phyloP scores from a whole-genome alignment of 2,888 invertebrate genomes.

The Blastobasis lacticolella region DNA sequence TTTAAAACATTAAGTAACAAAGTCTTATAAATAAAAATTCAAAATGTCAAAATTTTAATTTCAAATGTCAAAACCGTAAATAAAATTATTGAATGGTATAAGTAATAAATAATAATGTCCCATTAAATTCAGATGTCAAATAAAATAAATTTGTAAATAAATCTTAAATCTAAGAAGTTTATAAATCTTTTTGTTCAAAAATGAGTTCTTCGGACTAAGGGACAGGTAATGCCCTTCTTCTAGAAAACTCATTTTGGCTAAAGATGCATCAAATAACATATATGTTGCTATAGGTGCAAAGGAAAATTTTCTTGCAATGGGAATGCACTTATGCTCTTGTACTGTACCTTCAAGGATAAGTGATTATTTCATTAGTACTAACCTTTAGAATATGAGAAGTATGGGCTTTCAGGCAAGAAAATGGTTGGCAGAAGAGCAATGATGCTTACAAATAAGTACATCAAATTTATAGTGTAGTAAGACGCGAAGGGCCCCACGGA shows the following conservation, averaged over 20 bases:
- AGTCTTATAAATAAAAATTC: too few species aligned
- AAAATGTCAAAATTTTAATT: too few species aligned
- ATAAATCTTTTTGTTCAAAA: too few species aligned
- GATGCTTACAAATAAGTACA: constrained; percentile 22
- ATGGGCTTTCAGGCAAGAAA: constrained; percentile 49
- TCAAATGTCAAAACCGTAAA: too few species aligned
- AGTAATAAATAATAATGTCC: too few species aligned
- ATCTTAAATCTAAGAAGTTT: too few species aligned
- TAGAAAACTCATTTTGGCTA: constrained; percentile 14
- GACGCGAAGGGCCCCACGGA: constrained; percentile 47
- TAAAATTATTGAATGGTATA: too few species aligned
- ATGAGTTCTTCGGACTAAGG: constrained; percentile 25
- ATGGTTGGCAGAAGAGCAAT: constrained; percentile 34
- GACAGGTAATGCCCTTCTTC: constrained; percentile 15
- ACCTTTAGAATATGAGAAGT: constrained; percentile 50
- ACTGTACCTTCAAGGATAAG: constrained; percentile 1
- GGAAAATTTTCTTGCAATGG: neutral
- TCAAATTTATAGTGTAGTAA: constrained; percentile 31
- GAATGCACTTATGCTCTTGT: too few species aligned
- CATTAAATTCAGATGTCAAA: too few species aligned
- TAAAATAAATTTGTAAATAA: too few species aligned
- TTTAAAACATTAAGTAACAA: too few species aligned
- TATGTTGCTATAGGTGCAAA: constrained; percentile 23
- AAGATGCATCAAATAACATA: constrained; percentile 13
- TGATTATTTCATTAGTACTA: constrained; percentile 11